A percentile compares a stretch with the other conserved stretches of the same genome.
These are phyloP conservation scores for Spongilla lacustris DNA, from an alignment of 37 sponge, comb jelly and placozoan species.

Conservation along the genomic window DNA sequence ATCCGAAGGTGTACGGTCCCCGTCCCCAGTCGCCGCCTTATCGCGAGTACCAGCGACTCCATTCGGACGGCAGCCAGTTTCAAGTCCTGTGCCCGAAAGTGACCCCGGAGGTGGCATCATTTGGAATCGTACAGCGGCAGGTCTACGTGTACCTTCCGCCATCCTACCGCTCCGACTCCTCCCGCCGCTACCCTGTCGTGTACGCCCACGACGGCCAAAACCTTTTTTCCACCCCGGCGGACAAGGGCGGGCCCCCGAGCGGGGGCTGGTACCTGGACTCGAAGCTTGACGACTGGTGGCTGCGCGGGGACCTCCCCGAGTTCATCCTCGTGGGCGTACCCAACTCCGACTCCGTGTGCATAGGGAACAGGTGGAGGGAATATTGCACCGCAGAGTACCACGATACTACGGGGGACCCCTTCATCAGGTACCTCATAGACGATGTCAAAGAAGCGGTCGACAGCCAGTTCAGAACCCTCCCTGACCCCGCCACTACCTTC, in stretches of 20 bases:
- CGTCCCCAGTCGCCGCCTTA: constrained; percentile 55
- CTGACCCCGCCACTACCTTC: constrained; percentile 44
- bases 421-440: constrained; percentile 62
- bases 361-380: constrained; percentile 79
- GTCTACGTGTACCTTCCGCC: constrained; percentile 86
- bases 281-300: constrained; percentile 85
- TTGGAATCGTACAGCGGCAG: constrained; percentile 70
- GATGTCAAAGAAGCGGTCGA: constrained; percentile 80
- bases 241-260: constrained; percentile 53
- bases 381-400: constrained; percentile 71
- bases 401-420: constrained; percentile 59
- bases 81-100: constrained; percentile 46
- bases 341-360: constrained; percentile 81
- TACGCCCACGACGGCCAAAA: constrained; percentile 91
- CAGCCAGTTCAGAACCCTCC: constrained; percentile 55
- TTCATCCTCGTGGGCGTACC: constrained; percentile 90
- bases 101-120: constrained; percentile 37
- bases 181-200: constrained; percentile 67
- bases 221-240: constrained; percentile 83
- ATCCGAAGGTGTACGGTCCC: constrained; percentile 70
- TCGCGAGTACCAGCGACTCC: constrained; percentile 60
- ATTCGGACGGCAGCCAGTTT: constrained; percentile 56
- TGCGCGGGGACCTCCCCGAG: constrained; percentile 54
- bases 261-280: constrained; percentile 87
- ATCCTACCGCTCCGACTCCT: constrained; percentile 33